A percentile compares a stretch with the other conserved stretches of the same genome.
phyloP scores from a whole-genome alignment of 2,797 vertebrate genomes.

The Sarcophilus harrisii region DNA sequence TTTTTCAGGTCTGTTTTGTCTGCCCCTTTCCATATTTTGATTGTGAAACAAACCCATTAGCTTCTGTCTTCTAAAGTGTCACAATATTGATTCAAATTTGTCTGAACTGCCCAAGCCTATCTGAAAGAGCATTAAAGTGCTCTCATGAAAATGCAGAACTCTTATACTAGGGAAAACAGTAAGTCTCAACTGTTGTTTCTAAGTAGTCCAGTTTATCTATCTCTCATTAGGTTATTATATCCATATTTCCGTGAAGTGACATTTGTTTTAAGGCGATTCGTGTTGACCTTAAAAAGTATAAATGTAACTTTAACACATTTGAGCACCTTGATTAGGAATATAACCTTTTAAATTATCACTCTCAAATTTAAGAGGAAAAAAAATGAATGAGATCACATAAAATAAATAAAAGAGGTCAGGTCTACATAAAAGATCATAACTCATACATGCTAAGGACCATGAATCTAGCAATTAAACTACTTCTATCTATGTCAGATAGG shows the following conservation, averaged over 20 bases:
- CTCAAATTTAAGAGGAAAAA: constrained; percentile 33
- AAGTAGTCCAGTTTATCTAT: constrained; percentile 44
- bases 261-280: constrained; percentile 43
- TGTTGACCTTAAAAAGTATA: constrained; percentile 40
- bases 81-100: constrained; percentile 54
- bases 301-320: constrained; percentile 53
- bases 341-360: constrained; percentile 62
- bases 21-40: constrained; percentile 29
- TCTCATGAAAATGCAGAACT: constrained; percentile 32
- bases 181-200: constrained; percentile 56
- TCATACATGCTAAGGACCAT: constrained; percentile 7
- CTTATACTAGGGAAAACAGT: constrained; percentile 11
- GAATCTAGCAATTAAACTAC: constrained; percentile 28
- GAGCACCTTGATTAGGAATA: constrained; percentile 45
- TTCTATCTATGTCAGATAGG: background rate
- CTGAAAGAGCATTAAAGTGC: constrained; percentile 24
- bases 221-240: constrained; percentile 42
- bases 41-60: constrained; percentile 19
- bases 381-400: constrained; percentile 22
- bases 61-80: constrained; percentile 48
- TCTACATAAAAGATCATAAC: background rate
- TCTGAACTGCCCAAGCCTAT: constrained; percentile 42
- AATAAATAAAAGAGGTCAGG: constrained; percentile 48
- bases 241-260: constrained; percentile 35
- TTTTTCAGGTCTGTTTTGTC: constrained; percentile 36